Base-by-base conservation (phyloP, 1,140 invertebrate species). In the Plectrocnemia conspersa region DNA sequence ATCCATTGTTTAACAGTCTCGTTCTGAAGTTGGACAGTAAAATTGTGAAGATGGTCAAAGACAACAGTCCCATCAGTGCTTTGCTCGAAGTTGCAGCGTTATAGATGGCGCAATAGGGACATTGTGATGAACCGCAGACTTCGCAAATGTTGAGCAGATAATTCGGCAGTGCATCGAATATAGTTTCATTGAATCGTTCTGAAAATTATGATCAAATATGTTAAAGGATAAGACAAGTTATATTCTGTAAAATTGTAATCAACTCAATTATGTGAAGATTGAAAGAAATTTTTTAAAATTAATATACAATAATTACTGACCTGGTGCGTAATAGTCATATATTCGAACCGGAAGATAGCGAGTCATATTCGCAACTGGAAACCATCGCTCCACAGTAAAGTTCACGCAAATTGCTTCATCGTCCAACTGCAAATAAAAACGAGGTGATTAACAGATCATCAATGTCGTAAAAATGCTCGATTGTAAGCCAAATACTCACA, bases 101-200 rank as follows among this genome's bases (percentile, higher is more conserved):
- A 73, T 91, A 94, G 60, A 92, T 91, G 19, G 90, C 86, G 73
- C 94, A 98, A 68, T 97, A 97, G 0, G 94, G 94, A 74, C 95
- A 98, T 69, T 97, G 94, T 36, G 91, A 97, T 16, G 93, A 97
- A 24, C 94, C 95, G 68, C 94, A 98, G n/a, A 97, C 94, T 68
- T 97, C 91, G 67, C 94, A 98, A 59, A 98, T 95, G 69, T 94
- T 95, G 21, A 97, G 73, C 11, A 89, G 76, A 69, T 94, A 94
- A 2, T 93, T 87, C 19, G 89, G 83, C 38, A 91, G 78, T 1
- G 91, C 83, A 65, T 95, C 91, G 65, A 96, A 94, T 71, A 97
- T 88, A 0, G 87, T 86, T 75, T 95, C 91, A 66, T 96, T 96
- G 75, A 91, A 96, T 38, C 92, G 84, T 70, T 96, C 93, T 92